Conservation (phyloP, 2,797 vertebrate genomes). For the Botia almorhae region DNA sequence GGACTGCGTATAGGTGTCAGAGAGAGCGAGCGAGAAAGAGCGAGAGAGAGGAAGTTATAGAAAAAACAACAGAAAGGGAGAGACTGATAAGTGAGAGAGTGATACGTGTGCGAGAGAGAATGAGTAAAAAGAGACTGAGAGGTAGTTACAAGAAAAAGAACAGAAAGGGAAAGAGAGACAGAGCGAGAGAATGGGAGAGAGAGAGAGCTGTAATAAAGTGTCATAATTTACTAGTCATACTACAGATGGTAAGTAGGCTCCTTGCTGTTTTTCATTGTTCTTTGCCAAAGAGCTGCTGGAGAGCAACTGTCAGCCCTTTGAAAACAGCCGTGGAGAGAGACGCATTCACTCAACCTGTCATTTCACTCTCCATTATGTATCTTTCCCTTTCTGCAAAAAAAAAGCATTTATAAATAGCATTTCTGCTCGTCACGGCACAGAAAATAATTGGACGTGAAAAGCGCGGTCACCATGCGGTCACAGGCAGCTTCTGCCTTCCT, state of each 20-base stretch:
- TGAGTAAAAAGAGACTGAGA: slow-evolving; percentile 1
- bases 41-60: not conserved
- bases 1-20: slow-evolving; percentile 5
- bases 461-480: slow-evolving; percentile 24
- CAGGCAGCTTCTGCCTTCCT: slow-evolving; percentile 33
- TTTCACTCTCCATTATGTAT: slow-evolving; percentile 45
- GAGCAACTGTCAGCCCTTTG: slow-evolving; percentile 52
- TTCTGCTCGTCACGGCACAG: slow-evolving; percentile 25
- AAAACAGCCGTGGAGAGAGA: slow-evolving; percentile 43
- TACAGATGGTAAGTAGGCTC: slow-evolving; percentile 55
- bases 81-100: not conserved
- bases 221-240: slow-evolving; percentile 56
- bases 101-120: not conserved
- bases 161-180: not conserved
- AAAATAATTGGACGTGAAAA: slow-evolving; percentile 60
- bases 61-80: not conserved
- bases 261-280: slow-evolving; percentile 57
- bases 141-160: not conserved
- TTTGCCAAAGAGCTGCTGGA: slow-evolving; percentile 42
- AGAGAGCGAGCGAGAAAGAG: not conserved
- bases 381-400: slow-evolving; percentile 14
- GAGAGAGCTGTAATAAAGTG: slow-evolving; percentile 52
- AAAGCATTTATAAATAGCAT: slow-evolving; percentile 3
- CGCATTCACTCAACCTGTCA: slow-evolving; percentile 46
- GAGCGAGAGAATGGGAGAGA: slow-evolving; percentile 15